Evolutionary conservation across 92 coral and sea anemone species (phyloP), one percentile per base, ranked within the genome.

Genomic region (Epizoanthus illoricatus): DNA sequence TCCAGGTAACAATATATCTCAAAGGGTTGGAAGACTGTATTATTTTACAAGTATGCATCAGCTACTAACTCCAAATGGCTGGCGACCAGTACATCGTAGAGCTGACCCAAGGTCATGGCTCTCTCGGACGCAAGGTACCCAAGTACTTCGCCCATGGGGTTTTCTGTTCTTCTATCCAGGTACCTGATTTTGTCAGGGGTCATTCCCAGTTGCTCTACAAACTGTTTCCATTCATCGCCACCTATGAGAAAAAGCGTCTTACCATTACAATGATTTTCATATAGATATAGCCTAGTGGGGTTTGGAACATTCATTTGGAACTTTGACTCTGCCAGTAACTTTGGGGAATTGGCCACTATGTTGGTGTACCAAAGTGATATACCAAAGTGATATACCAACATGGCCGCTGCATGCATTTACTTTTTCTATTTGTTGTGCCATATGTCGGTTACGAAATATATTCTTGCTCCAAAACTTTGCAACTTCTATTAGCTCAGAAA

Each of bases 171-270:
- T 60, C 39, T 80, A 45, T 80, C 84, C 9, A 80, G 62, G 16
- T 19, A 80, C 36, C 42, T 70, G 84, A 80, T 80, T 20, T 80
- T 72, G 12, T 11, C 49, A n/a, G 74, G 84, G 69, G 4, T 45
- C 61, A 80, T 19, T 10, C 72, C 72, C 84, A 80, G 84, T 62
- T 20, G 55, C 73, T 80, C 84, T 19, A 71, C 84, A 47, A 80
- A 20, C 20, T n/a, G 19, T 57, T 80, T 65, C 84, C 84, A 80
- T 21, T 80, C 84, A 5, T 80, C 74, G 19, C 84, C 64, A 23
- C 84, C 84, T 80, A 2, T 4, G 6, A 17, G 18, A 2, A 19
- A 61, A 23, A 61, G 49, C 49, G 49, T 43, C 49, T 43, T 43
- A 28, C 0, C 36, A 28, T 28, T 28, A 28, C 36, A 28, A 28